phyloP scores from a whole-genome alignment of 1,140 invertebrate genomes.

The Drosophila hydei region DNA sequence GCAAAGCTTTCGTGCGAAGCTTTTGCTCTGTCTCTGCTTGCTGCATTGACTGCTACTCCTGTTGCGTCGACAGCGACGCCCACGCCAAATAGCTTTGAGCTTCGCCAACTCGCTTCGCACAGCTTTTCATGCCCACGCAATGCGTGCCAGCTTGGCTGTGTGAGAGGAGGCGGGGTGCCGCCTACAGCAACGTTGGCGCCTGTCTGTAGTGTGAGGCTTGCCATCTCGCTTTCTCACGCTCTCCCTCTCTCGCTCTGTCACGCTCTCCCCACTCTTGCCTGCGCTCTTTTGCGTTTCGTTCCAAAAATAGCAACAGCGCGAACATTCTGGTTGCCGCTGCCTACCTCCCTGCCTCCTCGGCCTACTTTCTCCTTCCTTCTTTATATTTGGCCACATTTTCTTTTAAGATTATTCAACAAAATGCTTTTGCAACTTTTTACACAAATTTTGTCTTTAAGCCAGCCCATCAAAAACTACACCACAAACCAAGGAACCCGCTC shows the following conservation, averaged over 20 bases:
- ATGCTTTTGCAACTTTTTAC: slow-evolving; percentile 29
- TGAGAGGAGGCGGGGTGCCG: neutral
- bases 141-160: neutral
- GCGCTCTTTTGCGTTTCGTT: slow-evolving; percentile 26
- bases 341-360: neutral
- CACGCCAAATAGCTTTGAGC: slow-evolving; percentile 40
- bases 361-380: neutral
- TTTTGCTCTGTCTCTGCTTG: slow-evolving; percentile 44
- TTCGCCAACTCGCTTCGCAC: slow-evolving; percentile 8
- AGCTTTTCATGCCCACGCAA: slow-evolving; percentile 55
- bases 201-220: slow-evolving; percentile 26
- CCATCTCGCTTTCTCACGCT: neutral
- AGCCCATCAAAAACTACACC: slow-evolving; percentile 7
- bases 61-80: slow-evolving; percentile 62
- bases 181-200: slow-evolving; percentile 24
- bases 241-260: neutral
- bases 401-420: slow-evolving; percentile 46
- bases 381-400: slow-evolving; percentile 38
- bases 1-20: slow-evolving; percentile 47
- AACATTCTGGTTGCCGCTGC: slow-evolving; percentile 47
- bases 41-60: slow-evolving; percentile 34
- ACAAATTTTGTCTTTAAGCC: slow-evolving; percentile 51
- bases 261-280: neutral
- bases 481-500: neutral
- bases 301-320: slow-evolving; percentile 73